Evolutionary conservation across 1,140 invertebrate genomes (phyloP).

Genomic region (Lepidostoma basale): DNA sequence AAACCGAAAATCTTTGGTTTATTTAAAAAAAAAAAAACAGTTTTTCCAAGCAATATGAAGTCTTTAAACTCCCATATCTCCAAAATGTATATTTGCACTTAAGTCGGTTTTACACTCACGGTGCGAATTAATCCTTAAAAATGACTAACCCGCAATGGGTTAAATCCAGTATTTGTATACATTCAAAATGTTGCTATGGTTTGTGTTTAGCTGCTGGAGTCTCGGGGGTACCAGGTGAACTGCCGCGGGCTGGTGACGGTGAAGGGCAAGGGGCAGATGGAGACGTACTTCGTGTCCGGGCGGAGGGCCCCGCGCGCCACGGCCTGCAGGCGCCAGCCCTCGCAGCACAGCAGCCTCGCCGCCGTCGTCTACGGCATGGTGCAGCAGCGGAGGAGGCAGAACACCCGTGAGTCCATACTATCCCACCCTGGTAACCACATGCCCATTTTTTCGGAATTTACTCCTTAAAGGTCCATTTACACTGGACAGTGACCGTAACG

Average conservation of each 20-base stretch:
- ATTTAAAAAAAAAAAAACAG: no score
- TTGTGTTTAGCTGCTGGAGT: constrained; percentile 70
- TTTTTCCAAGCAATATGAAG: no score
- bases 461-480: background rate
- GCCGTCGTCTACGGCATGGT: constrained; percentile 88
- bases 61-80: no score
- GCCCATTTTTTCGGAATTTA: background rate
- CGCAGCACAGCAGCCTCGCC: constrained; percentile 78
- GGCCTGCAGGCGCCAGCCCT: constrained; percentile 68
- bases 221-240: constrained; percentile 73
- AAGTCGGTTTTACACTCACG: no score
- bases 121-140: no score
- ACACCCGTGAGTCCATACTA: constrained; percentile 28
- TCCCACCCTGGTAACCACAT: background rate
- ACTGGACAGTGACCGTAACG: no score
- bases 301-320: constrained; percentile 57
- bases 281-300: constrained; percentile 87
- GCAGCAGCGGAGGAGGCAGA: constrained; percentile 70
- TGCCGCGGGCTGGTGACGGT: constrained; percentile 84
- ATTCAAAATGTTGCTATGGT: no score
- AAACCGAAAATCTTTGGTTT: no score
- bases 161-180: no score
- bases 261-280: constrained; percentile 95
- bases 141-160: no score
- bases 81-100: no score